Conservation (phyloP, 2,797 vertebrate species). For the Sebastes variabilis region DNA sequence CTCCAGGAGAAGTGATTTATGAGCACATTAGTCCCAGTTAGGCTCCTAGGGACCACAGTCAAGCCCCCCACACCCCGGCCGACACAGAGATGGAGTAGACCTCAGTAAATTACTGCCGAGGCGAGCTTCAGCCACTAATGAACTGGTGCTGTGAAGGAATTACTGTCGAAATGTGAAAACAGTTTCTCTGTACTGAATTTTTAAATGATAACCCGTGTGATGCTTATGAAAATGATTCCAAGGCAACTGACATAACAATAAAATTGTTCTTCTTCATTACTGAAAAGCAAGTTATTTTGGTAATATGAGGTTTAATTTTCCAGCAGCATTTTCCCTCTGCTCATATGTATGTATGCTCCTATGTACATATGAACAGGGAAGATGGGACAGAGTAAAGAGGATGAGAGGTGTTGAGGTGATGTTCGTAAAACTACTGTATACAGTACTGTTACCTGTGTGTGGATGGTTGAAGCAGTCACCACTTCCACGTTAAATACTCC, state of each 20-base stretch:
- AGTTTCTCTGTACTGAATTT: slow-evolving; percentile 12
- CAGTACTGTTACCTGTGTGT: slow-evolving; percentile 89
- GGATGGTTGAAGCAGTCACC: slow-evolving; percentile 92
- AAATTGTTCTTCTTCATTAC: neutral
- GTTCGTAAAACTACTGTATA: neutral
- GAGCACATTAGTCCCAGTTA: slow-evolving; percentile 66
- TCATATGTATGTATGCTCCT: neutral
- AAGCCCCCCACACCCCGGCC: slow-evolving; percentile 36
- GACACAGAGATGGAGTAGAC: slow-evolving; percentile 65
- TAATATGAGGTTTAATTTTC: neutral
- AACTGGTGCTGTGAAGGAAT: slow-evolving; percentile 39
- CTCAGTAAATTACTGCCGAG: slow-evolving; percentile 57
- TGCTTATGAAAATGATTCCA: neutral
- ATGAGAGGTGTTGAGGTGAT: neutral
- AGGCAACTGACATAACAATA: neutral
- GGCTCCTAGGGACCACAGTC: slow-evolving; percentile 55
- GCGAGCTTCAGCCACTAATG: slow-evolving; percentile 42
- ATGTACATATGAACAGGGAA: neutral
- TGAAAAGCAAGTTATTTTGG: neutral
- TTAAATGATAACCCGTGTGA: neutral
- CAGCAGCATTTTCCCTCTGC: neutral
- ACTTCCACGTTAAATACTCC: slow-evolving; percentile 98
- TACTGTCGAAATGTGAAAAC: slow-evolving; percentile 26
- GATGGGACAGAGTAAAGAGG: neutral
- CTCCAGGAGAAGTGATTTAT: slow-evolving; percentile 70